phyloP scores from a whole-genome alignment of 1,140 invertebrate genomes.

The Diabrotica undecimpunctata region DNA sequence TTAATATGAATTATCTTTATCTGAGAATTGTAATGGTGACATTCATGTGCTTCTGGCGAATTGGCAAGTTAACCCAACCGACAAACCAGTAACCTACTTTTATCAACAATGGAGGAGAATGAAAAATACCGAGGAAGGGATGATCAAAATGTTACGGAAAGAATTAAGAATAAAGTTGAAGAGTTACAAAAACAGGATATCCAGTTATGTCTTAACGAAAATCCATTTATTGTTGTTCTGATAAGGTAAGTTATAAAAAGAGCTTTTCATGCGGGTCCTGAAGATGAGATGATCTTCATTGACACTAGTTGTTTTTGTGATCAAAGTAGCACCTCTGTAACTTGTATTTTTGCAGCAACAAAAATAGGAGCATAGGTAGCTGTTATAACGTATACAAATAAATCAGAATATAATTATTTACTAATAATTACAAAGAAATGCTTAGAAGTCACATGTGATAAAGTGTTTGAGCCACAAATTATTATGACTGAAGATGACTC shows the following conservation, averaged over 20 bases:
- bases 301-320: constrained; percentile 24
- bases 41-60: constrained; percentile 1
- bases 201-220: not conserved
- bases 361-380: constrained; percentile 6
- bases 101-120: constrained; percentile 19
- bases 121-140: constrained; percentile 11
- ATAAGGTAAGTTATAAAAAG: constrained; percentile 14
- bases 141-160: not conserved
- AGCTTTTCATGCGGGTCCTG: constrained; percentile 7
- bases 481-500: constrained; percentile 11
- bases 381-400: constrained; percentile 4
- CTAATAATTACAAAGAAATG: not conserved
- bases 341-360: constrained; percentile 19
- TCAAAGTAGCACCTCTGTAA: constrained; percentile 21
- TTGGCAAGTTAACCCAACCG: constrained; percentile 11
- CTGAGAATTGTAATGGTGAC: constrained; percentile 9
- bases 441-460: not conserved
- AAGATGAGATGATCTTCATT: constrained; percentile 20
- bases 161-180: not conserved
- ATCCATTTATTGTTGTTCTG: constrained; percentile 13
- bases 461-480: constrained; percentile 10
- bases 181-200: constrained; percentile 1
- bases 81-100: constrained; percentile 13
- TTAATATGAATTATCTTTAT: not conserved
- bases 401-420: constrained; percentile 8